Evolutionary conservation across 2,888 invertebrate species (phyloP).

Genomic region (Nymphalis polychloros): DNA sequence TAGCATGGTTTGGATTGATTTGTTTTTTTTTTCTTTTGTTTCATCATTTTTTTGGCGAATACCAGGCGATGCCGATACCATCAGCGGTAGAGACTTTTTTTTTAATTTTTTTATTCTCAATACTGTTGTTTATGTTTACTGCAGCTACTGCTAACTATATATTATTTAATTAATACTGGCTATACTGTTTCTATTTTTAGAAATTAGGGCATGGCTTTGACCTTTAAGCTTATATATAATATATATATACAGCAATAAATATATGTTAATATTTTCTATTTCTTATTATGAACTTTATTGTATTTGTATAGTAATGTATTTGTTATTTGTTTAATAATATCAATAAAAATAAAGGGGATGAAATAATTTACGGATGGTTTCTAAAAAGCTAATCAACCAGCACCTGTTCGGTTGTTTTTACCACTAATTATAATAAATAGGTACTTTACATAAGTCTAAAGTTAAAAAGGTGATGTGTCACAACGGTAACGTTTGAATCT

Average conservation of each 20-base stretch:
- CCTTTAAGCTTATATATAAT: not conserved
- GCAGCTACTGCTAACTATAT: constrained; percentile 10
- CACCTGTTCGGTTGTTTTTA: too few species aligned
- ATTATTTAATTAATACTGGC: constrained; percentile 48
- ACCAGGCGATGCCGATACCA: constrained; percentile 86
- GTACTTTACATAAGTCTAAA: too few species aligned
- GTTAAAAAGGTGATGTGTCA: too few species aligned
- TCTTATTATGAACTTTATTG: too few species aligned
- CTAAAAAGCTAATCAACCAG: too few species aligned
- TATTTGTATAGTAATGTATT: too few species aligned
- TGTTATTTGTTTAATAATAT: too few species aligned
- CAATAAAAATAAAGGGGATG: too few species aligned
- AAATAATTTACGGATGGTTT: too few species aligned
- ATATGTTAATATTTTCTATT: too few species aligned
- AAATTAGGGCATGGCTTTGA: not conserved
- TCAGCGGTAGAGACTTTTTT: constrained; percentile 85
- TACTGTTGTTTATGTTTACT: constrained; percentile 19
- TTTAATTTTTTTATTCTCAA: constrained; percentile 44
- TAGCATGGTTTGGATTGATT: constrained; percentile 68
- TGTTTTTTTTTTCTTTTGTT: constrained; percentile 69
- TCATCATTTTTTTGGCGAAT: constrained; percentile 75
- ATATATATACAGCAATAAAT: not conserved
- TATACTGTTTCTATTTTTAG: not conserved
- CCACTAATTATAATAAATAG: too few species aligned
- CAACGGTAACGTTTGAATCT: too few species aligned